A percentile compares a stretch with the other conserved stretches of the same genome.
These are phyloP conservation scores for Rafetus swinhoei DNA, from an alignment of 2,113 vertebrate species.

Conservation along the genomic window DNA sequence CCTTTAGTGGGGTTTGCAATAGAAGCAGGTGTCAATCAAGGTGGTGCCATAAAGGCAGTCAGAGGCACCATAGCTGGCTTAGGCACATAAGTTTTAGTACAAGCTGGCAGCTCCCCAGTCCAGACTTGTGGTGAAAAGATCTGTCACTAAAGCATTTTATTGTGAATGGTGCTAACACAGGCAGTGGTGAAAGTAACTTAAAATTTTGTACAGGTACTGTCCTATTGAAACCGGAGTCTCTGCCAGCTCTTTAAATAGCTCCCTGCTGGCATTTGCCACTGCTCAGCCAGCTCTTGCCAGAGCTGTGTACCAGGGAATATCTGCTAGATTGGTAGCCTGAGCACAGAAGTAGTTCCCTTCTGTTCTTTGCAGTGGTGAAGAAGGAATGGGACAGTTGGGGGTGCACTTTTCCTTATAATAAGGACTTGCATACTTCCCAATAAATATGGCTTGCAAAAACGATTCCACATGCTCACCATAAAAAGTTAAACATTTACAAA, in stretches of 20 bases:
- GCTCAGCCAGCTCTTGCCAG: no score
- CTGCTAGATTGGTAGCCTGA: background rate
- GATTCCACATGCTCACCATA: background rate
- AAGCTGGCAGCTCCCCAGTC: background rate
- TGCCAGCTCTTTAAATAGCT: no score
- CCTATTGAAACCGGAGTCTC: no score
- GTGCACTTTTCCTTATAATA: background rate
- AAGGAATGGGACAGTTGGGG: background rate
- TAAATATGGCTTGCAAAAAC: background rate
- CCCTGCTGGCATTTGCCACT: no score
- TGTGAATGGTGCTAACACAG: background rate
- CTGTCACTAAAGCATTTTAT: background rate
- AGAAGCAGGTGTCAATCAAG: background rate
- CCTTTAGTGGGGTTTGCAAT: background rate
- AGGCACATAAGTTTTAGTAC: background rate
- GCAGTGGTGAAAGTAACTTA: no score
- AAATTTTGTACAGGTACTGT: no score
- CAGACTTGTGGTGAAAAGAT: background rate
- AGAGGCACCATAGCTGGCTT: fast-evolving
- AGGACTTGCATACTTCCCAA: background rate
- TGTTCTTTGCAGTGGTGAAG: background rate
- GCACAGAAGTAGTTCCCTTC: background rate
- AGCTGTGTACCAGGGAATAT: background rate
- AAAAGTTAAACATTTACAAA: background rate
- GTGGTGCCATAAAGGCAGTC: background rate